Evolutionary conservation across 2,797 vertebrate species (phyloP).

Genomic region (Syndactyla subalaris): DNA sequence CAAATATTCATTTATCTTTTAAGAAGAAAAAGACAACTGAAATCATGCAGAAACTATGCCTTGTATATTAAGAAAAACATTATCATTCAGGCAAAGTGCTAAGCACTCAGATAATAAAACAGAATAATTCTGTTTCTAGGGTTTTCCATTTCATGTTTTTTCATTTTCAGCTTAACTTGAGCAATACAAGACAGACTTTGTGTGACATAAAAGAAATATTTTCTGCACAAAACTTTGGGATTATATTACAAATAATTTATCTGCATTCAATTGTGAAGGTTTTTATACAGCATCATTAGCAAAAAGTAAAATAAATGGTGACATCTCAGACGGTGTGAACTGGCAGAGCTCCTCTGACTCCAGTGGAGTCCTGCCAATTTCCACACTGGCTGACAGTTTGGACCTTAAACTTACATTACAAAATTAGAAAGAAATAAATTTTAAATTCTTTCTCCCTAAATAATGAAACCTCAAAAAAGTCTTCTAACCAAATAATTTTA

Average conservation of each 20-base stretch:
- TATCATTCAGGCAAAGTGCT: constrained; percentile 58
- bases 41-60: constrained; percentile 46
- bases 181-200: constrained; percentile 55
- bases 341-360: neutral
- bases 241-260: constrained; percentile 66
- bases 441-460: constrained; percentile 34
- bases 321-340: constrained; percentile 37
- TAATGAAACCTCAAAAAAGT: constrained; percentile 27
- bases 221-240: constrained; percentile 36
- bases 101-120: constrained; percentile 59
- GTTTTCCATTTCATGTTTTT: constrained; percentile 48
- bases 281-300: constrained; percentile 62
- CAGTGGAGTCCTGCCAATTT: constrained; percentile 27
- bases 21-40: constrained; percentile 61
- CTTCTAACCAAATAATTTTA: constrained; percentile 23
- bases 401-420: constrained; percentile 12
- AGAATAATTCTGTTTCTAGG: constrained; percentile 54
- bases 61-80: constrained; percentile 63
- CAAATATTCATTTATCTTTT: constrained; percentile 69
- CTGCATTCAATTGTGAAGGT: constrained; percentile 50
- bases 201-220: constrained; percentile 21
- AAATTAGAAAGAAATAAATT: constrained; percentile 52
- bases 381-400: neutral
- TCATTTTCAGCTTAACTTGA: constrained; percentile 50
- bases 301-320: constrained; percentile 20